Conservation (phyloP, 2,888 invertebrate species). For the Amphipoea oculea region DNA sequence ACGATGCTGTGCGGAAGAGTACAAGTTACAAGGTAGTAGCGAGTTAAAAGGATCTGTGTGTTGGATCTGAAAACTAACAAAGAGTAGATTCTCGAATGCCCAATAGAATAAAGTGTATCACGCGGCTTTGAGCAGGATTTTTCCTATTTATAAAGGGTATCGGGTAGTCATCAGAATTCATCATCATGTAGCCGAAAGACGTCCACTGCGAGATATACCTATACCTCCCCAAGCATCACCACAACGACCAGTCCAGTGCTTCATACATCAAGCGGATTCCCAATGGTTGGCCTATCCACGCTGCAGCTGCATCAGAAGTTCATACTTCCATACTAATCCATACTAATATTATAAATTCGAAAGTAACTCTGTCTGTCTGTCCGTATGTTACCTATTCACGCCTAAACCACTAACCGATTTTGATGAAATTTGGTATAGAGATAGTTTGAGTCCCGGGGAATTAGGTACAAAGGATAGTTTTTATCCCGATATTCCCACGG, state of each 20-base stretch:
- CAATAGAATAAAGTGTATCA: background rate
- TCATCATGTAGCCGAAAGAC: too few relatives aligned
- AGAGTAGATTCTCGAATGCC: background rate
- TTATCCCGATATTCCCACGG: too few relatives aligned
- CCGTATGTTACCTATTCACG: too few relatives aligned
- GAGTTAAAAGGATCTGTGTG: background rate
- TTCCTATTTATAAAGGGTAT: background rate
- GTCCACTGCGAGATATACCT: too few relatives aligned
- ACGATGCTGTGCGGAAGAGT: background rate
- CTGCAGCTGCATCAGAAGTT: background rate
- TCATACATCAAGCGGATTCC: background rate
- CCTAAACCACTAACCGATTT: too few relatives aligned
- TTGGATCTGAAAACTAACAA: background rate
- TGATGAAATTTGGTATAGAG: too few relatives aligned
- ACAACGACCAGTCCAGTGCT: background rate
- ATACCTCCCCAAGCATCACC: background rate
- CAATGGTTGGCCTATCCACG: background rate
- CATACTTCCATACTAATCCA: too few relatives aligned
- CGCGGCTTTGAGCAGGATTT: background rate
- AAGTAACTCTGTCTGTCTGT: too few relatives aligned
- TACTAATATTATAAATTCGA: too few relatives aligned
- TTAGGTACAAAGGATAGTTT: too few relatives aligned
- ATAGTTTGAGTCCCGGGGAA: too few relatives aligned
- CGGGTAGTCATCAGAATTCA: background rate
- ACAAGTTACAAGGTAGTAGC: slow-evolving; percentile 3